Evolutionary conservation across 2,797 vertebrate species (phyloP).

Genomic region (Naso thynnoides): DNA sequence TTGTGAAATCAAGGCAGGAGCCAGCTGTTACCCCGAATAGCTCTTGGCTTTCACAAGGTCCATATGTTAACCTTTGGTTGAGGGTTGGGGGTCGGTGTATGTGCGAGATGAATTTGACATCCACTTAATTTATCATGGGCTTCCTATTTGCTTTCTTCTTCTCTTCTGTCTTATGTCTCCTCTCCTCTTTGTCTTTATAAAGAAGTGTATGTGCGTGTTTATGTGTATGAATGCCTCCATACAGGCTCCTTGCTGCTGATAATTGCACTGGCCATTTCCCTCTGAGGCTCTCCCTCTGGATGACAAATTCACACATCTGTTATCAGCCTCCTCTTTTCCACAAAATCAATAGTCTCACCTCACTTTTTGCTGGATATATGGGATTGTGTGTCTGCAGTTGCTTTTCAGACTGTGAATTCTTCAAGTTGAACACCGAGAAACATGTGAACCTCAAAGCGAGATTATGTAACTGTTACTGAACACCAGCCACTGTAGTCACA

Average conservation of each 20-base stretch:
- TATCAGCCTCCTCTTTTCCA: constrained; percentile 72
- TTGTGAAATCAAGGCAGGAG: constrained; percentile 41
- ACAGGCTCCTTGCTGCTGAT: constrained; percentile 64
- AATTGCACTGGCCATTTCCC: constrained; percentile 73
- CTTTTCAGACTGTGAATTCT: constrained; percentile 17
- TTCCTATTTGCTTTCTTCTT: constrained; percentile 44
- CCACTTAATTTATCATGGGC: constrained; percentile 41
- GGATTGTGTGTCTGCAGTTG: constrained; percentile 33
- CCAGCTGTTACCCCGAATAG: constrained; percentile 47
- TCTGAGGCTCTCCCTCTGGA: constrained; percentile 62
- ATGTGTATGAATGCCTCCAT: constrained; percentile 59
- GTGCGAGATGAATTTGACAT: constrained; percentile 46
- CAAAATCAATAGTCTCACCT: constrained; percentile 76
- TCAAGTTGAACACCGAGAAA: background rate
- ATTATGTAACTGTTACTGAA: constrained; percentile 5
- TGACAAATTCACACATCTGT: constrained; percentile 78
- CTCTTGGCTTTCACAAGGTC: constrained; percentile 32
- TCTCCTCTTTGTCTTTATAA: constrained; percentile 62
- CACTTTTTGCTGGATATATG: constrained; percentile 61
- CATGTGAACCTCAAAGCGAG: background rate
- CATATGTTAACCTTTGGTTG: constrained; percentile 43
- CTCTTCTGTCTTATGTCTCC: constrained; percentile 44
- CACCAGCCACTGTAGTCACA: background rate
- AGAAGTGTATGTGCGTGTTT: constrained; percentile 45
- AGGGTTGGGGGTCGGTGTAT: constrained; percentile 18